phyloP scores from a whole-genome alignment of 2,797 vertebrate species.

The Sorex maritimensis region DNA sequence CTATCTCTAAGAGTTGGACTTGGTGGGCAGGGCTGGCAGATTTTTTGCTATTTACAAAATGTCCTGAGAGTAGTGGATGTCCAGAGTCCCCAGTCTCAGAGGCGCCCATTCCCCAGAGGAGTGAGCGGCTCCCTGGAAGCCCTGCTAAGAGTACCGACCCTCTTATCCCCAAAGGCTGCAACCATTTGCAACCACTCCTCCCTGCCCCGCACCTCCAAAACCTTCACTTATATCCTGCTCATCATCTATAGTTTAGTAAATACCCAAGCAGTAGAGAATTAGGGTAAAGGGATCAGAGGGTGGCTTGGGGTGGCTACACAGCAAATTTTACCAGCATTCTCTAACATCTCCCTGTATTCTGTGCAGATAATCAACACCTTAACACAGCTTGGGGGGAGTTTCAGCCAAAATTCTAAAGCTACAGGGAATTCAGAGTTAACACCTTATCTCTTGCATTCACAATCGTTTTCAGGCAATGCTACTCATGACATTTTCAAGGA shows the following conservation, averaged over 20 bases:
- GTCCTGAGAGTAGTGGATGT: neutral
- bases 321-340: neutral
- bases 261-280: neutral
- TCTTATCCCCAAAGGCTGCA: no score
- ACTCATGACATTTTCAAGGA: constrained; percentile 46
- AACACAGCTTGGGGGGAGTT: neutral
- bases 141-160: neutral
- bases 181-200: no score
- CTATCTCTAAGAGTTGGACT: neutral
- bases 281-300: neutral
- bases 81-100: neutral
- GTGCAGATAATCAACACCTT: constrained; percentile 49
- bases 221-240: neutral
- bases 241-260: neutral
- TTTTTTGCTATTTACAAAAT: neutral
- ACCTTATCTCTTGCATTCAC: constrained; percentile 8
- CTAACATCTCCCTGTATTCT: constrained; percentile 24
- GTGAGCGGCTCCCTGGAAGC: neutral
- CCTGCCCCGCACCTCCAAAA: neutral
- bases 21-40: neutral
- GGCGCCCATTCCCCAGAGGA: rapidly evolving
- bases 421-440: constrained; percentile 67
- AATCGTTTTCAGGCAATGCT: constrained; percentile 65
- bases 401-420: constrained; percentile 66
- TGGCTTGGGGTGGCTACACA: constrained; percentile 7